Evolutionary conservation across 2,113 vertebrate species (phyloP), one percentile per base, ranked within the genome.

Genomic region (Tenebrosternarchus preto): DNA sequence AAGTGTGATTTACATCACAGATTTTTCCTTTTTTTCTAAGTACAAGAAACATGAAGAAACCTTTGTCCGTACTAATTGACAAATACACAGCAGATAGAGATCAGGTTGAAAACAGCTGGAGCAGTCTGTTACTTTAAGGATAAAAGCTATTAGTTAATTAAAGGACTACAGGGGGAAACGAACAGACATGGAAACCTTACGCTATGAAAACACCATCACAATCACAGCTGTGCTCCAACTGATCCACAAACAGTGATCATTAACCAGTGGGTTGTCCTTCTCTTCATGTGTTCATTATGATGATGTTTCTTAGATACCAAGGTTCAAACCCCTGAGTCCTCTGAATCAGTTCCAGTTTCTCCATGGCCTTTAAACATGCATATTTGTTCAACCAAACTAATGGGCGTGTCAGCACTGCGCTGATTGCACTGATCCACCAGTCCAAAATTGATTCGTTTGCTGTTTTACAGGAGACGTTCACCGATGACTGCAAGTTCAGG

Each of bases 401-500:
- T 11, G 39, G 9, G 24, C 2, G 0, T 63, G 60, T 80, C 11
- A 72, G 25, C 55, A 12, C 66, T 53, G 8, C 50, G 22, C 66
- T 76, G 73, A 76, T 73, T 73, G 27, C 43, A 69, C 29, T 68
- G 46, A 73, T 67, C 33, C 25, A 50, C 55, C 71, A 72, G 27
- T 81, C 22, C 24, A 69, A 25, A 73, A 59, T 43, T 20, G 53
- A 64, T 77, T 76, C 61, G 69, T 79, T 55, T 25, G 20, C 36
- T 72, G 39, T 87, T 25, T 81, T 15, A 0, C 80, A 97, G 96
- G 92, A 94, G 46, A 90, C 63, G 66, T 99, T 99, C 91, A 94
- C 95, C 0, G 95, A 95, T 0, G 97, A 99, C 85, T 99, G 97
- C 87, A 96, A 95, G 74, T 99, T 99, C 91, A 94, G 95, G 80